Percentiles rank a stretch among this genome's conserved stretches.
Evolutionary conservation across 2,888 invertebrate genomes (phyloP).

Genomic region (Torymus texanus): DNA sequence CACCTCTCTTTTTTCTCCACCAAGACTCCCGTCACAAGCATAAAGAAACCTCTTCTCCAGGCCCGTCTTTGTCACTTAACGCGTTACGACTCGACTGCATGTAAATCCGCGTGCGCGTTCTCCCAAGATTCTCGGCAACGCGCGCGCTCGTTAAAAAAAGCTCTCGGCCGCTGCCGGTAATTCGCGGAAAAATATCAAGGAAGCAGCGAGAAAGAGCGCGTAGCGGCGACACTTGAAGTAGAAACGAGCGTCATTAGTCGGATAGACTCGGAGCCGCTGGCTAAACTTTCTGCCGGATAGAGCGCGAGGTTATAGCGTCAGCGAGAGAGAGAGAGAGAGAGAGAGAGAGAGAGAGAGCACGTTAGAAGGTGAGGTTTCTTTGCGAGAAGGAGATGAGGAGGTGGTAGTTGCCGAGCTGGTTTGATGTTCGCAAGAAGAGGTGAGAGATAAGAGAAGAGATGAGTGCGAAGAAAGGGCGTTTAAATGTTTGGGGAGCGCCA

Average conservation of each 20-base stretch:
- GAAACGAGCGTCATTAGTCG: constrained; percentile 57
- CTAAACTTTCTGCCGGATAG: constrained; percentile 35
- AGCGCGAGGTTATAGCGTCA: no score
- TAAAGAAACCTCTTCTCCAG: no score
- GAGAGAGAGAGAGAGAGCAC: no score
- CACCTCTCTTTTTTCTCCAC: no score
- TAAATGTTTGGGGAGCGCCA: no score
- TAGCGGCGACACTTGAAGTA: constrained; percentile 50
- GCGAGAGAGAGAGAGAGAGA: no score
- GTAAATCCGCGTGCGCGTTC: neutral
- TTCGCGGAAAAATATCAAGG: constrained; percentile 45
- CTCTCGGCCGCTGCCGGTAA: constrained; percentile 33
- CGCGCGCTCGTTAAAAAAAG: constrained; percentile 49
- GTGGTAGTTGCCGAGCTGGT: neutral
- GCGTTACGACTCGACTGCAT: neutral
- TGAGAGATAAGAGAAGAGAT: no score
- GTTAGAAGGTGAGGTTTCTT: neutral
- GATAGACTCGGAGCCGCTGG: constrained; percentile 19
- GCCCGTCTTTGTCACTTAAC: neutral
- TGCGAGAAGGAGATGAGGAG: neutral
- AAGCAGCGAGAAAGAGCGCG: neutral
- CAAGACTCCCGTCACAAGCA: no score
- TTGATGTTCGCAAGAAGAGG: no score
- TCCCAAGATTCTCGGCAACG: constrained; percentile 19
- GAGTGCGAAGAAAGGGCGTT: no score